phyloP scores from a whole-genome alignment of 2,888 invertebrate species.

The Chydorus sphaericus region DNA sequence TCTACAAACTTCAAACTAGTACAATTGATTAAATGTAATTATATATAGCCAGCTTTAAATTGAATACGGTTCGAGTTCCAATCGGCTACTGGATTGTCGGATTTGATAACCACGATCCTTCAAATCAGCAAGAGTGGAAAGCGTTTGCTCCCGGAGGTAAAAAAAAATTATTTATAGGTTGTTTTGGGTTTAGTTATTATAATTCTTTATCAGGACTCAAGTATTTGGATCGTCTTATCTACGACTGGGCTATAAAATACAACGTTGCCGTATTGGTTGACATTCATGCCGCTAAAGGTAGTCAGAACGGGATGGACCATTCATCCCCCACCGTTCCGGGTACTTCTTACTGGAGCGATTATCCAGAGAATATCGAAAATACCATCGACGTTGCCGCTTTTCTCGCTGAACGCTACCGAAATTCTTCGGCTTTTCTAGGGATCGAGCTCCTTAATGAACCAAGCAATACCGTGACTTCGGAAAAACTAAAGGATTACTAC shows the following conservation, averaged over 20 bases:
- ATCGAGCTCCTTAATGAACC: neutral
- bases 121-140: neutral
- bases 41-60: neutral
- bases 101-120: neutral
- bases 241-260: neutral
- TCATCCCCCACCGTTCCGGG: neutral
- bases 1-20: too few species aligned
- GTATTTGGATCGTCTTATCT: neutral
- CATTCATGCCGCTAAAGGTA: neutral
- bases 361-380: neutral
- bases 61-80: neutral
- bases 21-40: too few species aligned
- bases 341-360: neutral
- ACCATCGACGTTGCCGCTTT: neutral
- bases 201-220: neutral
- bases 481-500: neutral
- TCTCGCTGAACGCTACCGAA: neutral
- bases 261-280: neutral
- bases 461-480: neutral
- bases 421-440: neutral
- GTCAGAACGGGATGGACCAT: neutral
- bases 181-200: neutral
- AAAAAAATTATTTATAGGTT: neutral
- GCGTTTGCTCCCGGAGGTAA: slow-evolving; percentile 1
- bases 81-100: neutral